Conservation (phyloP, 37 sponge, comb jelly and placozoan species). For the Theonella swinhoei region DNA sequence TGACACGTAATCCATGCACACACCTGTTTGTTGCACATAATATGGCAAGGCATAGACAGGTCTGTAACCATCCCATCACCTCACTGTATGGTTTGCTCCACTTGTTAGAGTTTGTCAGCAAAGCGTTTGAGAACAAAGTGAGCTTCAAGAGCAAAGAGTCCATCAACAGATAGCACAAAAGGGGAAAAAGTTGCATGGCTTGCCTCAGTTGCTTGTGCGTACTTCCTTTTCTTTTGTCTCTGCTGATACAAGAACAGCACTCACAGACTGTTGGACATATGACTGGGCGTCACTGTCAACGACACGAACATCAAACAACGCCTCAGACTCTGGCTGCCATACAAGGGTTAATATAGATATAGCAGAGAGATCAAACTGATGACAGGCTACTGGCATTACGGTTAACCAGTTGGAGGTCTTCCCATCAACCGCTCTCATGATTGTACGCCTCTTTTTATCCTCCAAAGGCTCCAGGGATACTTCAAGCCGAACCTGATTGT, state of each 20-base stretch:
- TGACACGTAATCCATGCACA: slow-evolving; percentile 9
- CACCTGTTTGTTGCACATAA: slow-evolving; percentile 26
- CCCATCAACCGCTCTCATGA: slow-evolving; percentile 37
- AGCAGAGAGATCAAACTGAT: slow-evolving; percentile 40
- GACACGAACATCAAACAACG: slow-evolving; percentile 63
- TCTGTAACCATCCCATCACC: too few relatives aligned
- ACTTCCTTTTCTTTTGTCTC: slow-evolving; percentile 44
- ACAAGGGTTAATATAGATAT: slow-evolving; percentile 35
- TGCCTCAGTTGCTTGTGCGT: too few relatives aligned
- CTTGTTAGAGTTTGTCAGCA: slow-evolving; percentile 4
- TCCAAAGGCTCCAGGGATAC: slow-evolving; percentile 1
- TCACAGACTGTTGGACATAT: background rate
- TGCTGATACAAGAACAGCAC: slow-evolving; percentile 13
- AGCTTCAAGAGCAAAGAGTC: slow-evolving; percentile 41
- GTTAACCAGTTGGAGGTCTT: slow-evolving; percentile 36
- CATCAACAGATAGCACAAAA: slow-evolving; percentile 45
- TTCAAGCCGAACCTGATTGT: background rate
- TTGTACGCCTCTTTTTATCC: slow-evolving; percentile 13
- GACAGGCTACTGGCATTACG: slow-evolving; percentile 22
- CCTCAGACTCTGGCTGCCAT: slow-evolving; percentile 47
- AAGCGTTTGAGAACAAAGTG: too few relatives aligned
- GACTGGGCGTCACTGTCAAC: slow-evolving; percentile 50
- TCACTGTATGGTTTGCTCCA: slow-evolving; percentile 37
- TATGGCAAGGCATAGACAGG: too few relatives aligned
- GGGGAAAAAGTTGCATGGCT: slow-evolving; percentile 44